Conservation (phyloP, 2,113 vertebrate species). For the Gambusia affinis region DNA sequence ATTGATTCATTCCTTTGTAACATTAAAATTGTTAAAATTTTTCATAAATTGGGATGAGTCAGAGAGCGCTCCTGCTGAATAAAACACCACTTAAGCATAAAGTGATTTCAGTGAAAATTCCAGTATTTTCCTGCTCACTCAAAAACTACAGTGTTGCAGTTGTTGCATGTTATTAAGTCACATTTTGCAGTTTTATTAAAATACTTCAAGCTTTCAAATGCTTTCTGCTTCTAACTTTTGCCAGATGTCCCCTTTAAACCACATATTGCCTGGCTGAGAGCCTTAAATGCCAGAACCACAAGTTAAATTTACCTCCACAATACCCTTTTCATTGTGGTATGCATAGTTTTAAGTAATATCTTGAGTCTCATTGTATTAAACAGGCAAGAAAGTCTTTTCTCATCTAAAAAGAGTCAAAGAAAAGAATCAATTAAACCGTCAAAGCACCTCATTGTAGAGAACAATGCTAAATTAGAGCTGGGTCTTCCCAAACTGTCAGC, state of each 20-base stretch:
- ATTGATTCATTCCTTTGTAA: constrained; percentile 31
- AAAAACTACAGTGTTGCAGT: too few relatives aligned
- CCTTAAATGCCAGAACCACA: background rate
- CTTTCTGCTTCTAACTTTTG: background rate
- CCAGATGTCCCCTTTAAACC: too few relatives aligned
- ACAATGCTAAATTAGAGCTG: constrained; percentile 51
- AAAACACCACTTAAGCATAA: background rate
- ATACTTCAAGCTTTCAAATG: background rate
- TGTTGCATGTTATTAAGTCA: too few relatives aligned
- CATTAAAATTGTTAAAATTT: constrained; percentile 43
- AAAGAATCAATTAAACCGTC: constrained; percentile 50
- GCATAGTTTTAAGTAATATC: constrained; percentile 6
- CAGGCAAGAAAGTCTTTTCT: background rate
- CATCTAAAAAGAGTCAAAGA: constrained; percentile 19
- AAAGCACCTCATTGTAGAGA: constrained; percentile 30
- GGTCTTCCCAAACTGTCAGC: constrained; percentile 30
- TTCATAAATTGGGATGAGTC: background rate
- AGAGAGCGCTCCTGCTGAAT: background rate
- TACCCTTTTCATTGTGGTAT: background rate
- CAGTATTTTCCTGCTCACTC: too few relatives aligned
- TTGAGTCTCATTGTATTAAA: background rate
- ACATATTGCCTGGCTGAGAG: background rate
- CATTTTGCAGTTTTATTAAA: background rate
- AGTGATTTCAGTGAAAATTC: too few relatives aligned
- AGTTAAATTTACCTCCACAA: background rate